Conservation (phyloP, 2,113 vertebrate species). For the Jacana jacana region DNA sequence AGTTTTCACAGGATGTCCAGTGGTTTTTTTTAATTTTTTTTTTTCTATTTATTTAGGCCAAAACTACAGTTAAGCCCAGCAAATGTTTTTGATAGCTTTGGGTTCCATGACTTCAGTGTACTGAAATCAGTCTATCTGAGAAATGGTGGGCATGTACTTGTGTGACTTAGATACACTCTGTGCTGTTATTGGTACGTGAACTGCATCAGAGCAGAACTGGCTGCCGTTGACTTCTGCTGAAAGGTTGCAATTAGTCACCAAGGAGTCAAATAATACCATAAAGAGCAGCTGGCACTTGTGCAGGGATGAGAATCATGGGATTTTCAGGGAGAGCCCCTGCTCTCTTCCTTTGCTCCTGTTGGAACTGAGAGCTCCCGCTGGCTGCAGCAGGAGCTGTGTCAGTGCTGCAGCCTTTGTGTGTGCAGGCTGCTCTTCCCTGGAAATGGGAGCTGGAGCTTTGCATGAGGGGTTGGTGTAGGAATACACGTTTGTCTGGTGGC, state of each 20-base stretch:
- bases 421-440: neutral
- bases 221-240: neutral
- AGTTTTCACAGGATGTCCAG: neutral
- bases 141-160: accelerated
- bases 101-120: neutral
- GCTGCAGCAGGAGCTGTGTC: neutral
- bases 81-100: neutral
- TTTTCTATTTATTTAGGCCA: neutral
- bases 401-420: neutral
- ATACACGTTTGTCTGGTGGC: neutral
- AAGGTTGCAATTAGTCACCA: neutral
- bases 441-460: neutral
- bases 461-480: neutral
- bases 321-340: neutral
- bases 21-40: neutral
- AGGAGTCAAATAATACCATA: neutral
- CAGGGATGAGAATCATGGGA: neutral
- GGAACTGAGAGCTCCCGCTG: neutral
- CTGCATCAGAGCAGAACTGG: neutral
- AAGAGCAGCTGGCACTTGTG: neutral
- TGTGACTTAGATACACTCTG: neutral
- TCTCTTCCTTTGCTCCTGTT: neutral
- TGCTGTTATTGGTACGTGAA: neutral
- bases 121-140: neutral
- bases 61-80: neutral